Conservation (phyloP, 2,888 invertebrate species). For the Cryptus viduatorius region DNA sequence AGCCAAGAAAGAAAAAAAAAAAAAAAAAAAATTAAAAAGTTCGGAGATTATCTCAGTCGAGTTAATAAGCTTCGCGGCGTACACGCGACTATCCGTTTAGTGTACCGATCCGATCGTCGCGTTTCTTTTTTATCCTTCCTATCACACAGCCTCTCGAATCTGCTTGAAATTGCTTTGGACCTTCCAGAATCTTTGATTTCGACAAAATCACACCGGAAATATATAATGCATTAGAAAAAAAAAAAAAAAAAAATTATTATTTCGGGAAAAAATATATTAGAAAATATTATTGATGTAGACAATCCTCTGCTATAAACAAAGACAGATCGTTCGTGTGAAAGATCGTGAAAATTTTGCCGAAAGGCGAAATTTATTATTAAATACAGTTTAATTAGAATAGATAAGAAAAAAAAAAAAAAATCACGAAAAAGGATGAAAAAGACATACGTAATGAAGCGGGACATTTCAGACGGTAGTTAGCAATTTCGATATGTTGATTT, state of each 20-base stretch:
- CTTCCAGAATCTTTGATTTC: neutral
- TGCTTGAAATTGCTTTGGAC: neutral
- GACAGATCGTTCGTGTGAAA: neutral
- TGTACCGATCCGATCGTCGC: constrained; percentile 1
- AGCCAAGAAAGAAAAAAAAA: constrained; percentile 14
- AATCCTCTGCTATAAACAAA: constrained; percentile 46
- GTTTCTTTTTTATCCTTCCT: neutral
- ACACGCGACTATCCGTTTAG: neutral
- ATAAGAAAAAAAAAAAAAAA: constrained; percentile 21
- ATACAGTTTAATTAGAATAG: constrained; percentile 15
- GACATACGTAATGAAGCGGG: constrained; percentile 42
- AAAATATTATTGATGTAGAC: constrained; percentile 42
- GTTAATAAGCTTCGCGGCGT: constrained; percentile 15
- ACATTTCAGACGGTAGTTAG: constrained; percentile 63
- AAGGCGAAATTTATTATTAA: neutral
- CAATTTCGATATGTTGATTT: constrained; percentile 70
- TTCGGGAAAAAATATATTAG: neutral
- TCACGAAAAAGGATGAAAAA: constrained; percentile 30
- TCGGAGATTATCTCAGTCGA: constrained; percentile 50
- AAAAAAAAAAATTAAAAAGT: neutral
- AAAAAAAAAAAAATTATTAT: constrained; percentile 6
- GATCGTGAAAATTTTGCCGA: neutral
- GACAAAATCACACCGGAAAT: neutral
- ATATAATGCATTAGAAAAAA: constrained; percentile 3
- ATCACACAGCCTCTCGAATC: neutral